phyloP scores from a whole-genome alignment of 2,797 vertebrate genomes.

The Notoglanidium macrostoma region DNA sequence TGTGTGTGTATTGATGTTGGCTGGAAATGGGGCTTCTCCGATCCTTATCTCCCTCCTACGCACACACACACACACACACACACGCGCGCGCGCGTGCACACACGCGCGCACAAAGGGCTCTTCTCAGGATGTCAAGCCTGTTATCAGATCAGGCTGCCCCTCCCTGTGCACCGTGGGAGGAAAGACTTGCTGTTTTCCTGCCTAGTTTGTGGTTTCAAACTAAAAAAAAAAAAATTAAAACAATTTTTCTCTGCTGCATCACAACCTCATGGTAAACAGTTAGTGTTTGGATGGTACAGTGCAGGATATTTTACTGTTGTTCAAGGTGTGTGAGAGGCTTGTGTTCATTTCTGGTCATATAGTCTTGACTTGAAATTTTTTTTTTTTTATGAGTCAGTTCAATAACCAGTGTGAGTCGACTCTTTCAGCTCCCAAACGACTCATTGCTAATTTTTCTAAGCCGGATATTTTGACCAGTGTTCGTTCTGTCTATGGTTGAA shows the following conservation, averaged over 20 bases:
- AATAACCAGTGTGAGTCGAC: not conserved
- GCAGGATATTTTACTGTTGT: not conserved
- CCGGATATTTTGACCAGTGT: not conserved
- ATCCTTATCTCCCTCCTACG: not conserved
- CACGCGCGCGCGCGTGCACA: not conserved
- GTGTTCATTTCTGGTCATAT: not conserved
- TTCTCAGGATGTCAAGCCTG: conserved; percentile 20
- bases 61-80: not conserved
- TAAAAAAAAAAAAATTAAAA: not conserved
- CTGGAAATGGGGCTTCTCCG: conserved; percentile 21
- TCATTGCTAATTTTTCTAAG: not conserved
- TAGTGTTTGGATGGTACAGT: no score
- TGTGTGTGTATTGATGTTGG: conserved; percentile 14
- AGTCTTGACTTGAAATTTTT: not conserved
- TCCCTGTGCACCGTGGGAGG: conserved; percentile 7
- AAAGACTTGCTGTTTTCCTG: conserved; percentile 1
- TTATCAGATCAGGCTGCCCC: conserved; percentile 20
- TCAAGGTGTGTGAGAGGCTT: not conserved
- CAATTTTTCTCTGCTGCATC: not conserved
- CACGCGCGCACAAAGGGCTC: not conserved
- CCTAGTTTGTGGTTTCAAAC: not conserved
- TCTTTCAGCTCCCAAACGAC: not conserved
- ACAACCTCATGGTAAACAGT: not conserved
- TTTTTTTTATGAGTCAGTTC: not conserved
- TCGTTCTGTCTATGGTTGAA: not conserved